These are phyloP conservation scores for Hydrozoanthus tunicans DNA, from an alignment of 64 coral and sea anemone genomes.

Conservation along the genomic window DNA sequence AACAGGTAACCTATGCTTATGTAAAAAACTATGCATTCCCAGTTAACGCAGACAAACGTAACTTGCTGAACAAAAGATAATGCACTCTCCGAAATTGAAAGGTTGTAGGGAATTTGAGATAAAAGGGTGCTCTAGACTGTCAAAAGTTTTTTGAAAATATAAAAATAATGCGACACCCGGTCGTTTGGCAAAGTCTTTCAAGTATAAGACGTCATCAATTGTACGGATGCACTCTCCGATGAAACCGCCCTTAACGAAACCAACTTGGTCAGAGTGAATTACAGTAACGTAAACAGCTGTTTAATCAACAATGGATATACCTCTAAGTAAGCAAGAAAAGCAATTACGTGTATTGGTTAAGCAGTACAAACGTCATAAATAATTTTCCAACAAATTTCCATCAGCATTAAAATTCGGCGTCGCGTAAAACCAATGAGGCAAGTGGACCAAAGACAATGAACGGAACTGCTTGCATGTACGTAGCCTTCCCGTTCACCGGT, in stretches of 20 bases:
- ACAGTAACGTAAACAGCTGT: not conserved
- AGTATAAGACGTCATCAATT: not conserved
- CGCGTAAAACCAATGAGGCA: no score
- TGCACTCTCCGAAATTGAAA: not conserved
- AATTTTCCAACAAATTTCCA: no score
- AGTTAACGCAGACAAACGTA: no score
- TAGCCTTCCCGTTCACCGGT: no score
- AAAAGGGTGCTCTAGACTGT: not conserved
- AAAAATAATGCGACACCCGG: not conserved
- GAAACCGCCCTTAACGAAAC: not conserved
- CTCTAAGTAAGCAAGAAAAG: not conserved
- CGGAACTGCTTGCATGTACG: no score
- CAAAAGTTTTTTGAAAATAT: not conserved
- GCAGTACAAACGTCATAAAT: no score
- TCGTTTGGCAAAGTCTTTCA: not conserved
- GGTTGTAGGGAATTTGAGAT: not conserved
- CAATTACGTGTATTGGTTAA: no score
- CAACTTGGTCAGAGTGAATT: not conserved
- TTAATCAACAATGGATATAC: not conserved
- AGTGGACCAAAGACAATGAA: no score
- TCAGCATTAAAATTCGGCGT: no score
- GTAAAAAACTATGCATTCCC: no score
- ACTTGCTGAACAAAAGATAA: not conserved
- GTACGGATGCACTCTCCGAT: slow-evolving; percentile 6
- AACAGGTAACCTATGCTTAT: no score